Conservation (phyloP, 2,113 vertebrate species). For the Pomatorhinus ruficollis region DNA sequence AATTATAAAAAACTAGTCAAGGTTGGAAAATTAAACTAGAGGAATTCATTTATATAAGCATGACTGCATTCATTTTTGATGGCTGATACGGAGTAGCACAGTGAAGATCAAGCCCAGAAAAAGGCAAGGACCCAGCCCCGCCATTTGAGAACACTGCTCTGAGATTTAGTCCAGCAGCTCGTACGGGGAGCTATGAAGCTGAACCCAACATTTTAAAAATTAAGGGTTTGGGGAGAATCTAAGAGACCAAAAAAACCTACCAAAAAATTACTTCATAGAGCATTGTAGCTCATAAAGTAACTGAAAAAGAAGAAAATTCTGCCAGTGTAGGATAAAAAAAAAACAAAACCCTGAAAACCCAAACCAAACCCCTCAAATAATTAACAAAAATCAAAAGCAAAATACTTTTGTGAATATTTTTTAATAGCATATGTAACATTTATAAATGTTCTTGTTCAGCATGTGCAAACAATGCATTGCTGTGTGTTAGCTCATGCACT, state of each 20-base stretch:
- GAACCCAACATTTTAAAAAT: not conserved
- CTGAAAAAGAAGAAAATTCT: not conserved
- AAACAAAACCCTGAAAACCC: not conserved
- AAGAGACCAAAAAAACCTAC: not conserved
- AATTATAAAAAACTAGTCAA: not conserved
- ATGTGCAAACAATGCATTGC: not conserved
- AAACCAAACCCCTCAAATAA: not conserved
- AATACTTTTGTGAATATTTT: not conserved
- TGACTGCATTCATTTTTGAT: not conserved
- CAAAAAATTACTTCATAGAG: not conserved
- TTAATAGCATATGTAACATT: not conserved
- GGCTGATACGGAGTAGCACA: not conserved
- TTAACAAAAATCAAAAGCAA: not conserved
- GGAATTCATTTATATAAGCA: not conserved
- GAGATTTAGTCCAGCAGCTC: not conserved
- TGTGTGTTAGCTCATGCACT: not conserved
- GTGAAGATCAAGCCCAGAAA: not conserved
- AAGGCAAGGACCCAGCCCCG: not conserved
- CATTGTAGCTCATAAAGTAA: not conserved
- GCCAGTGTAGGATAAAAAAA: not conserved
- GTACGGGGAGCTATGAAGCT: not conserved
- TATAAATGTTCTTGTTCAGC: not conserved
- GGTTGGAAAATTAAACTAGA: not conserved
- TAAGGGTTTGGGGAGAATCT: not conserved
- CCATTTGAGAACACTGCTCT: not conserved